Evolutionary conservation across 2,888 invertebrate species (phyloP), one percentile per base, ranked within the genome.

Genomic region (Acleris holmiana): DNA sequence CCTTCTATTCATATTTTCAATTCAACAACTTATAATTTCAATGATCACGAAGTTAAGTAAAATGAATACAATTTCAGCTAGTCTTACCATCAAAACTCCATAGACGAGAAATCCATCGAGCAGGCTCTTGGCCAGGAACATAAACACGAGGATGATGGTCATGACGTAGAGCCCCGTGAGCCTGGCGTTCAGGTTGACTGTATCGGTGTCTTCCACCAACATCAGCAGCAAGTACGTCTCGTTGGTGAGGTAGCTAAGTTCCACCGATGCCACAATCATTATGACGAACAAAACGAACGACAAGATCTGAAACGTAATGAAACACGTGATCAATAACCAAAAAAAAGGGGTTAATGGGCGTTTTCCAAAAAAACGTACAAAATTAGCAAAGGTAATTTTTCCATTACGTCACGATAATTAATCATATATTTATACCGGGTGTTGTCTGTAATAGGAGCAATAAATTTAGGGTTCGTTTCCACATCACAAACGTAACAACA

Each of bases 61-160:
- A 44, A n/a, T 8, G 7, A 8, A 29, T 29, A 29, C 2, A 8
- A n/a, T 23, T 25, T 13, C 18, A n/a, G 19, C 10, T n/a, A 69
- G 8, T 15, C 82, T 82, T 67, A 91, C 91, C 76, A 66, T 70
- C 23, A 81, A 60, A 18, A 90, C 86, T 1, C 83, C 91, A 66
- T 85, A 89, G 0, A 91, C 72, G 70, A 90, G 91, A 13, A 77
- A 7, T 0, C 87, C n/a, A 58, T 91, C 91, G 13, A 87, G 86
- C 8, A 77, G 50, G 68, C 90, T 84, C 72, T 91, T 91, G 21
- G 78, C 77, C 0, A 89, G 73, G 71, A 86, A 89, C 89, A 92
- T 84, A 8, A 90, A 57, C 0, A 83, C 79, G 5, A 91, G 74
- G 10, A 91, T 89, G 48, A 91, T 83, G 50, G 80, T 79, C 85